Conservation (phyloP, 2,888 invertebrate genomes). For the Eurois occulta region DNA sequence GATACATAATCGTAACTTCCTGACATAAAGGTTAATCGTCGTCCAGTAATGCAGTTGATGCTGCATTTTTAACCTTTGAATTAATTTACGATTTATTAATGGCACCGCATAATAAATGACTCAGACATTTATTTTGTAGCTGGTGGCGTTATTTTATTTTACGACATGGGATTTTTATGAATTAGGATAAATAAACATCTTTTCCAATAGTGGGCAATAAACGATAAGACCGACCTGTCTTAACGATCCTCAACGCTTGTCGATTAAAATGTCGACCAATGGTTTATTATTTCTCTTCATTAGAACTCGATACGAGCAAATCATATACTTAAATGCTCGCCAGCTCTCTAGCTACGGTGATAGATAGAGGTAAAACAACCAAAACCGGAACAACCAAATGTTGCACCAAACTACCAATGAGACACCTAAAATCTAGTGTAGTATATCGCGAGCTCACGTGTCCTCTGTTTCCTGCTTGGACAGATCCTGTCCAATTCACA, state of each 20-base stretch:
- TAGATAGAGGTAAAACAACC: too few species aligned
- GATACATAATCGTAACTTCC: slow-evolving; percentile 37
- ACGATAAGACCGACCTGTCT: background rate
- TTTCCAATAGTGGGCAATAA: background rate
- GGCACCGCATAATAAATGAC: slow-evolving; percentile 25
- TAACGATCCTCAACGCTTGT: too few species aligned
- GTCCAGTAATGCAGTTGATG: slow-evolving; percentile 22
- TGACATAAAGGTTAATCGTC: slow-evolving; percentile 48
- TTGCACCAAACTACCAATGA: too few species aligned
- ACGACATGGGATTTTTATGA: too few species aligned
- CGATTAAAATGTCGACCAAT: too few species aligned
- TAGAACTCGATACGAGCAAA: too few species aligned
- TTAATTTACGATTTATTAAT: slow-evolving; percentile 38
- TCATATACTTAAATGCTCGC: too few species aligned
- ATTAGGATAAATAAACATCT: background rate
- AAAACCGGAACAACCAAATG: too few species aligned
- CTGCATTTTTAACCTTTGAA: slow-evolving; percentile 49
- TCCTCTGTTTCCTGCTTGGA: background rate
- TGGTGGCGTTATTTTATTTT: background rate
- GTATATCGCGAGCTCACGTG: too few species aligned
- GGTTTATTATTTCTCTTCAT: too few species aligned
- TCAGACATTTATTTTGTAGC: slow-evolving; percentile 18
- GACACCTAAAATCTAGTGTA: too few species aligned
- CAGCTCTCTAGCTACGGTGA: too few species aligned
- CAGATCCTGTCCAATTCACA: background rate